A percentile compares a stretch with the other conserved stretches of the same genome.
Evolutionary conservation across 2,888 invertebrate genomes (phyloP).

Genomic region (Agrotis ipsilon): DNA sequence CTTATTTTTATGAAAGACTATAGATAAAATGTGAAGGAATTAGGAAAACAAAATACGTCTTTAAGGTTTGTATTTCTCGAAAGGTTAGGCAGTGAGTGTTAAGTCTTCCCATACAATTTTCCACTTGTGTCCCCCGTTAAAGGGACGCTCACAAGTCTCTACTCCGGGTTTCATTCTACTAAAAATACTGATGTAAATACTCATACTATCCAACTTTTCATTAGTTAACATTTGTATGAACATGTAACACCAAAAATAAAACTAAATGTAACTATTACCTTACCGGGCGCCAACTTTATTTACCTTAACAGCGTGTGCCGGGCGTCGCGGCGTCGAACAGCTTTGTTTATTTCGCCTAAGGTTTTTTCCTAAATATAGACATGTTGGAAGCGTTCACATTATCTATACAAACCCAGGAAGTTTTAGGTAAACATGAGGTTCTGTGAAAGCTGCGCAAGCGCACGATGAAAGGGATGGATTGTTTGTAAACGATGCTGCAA

Average conservation of each 20-base stretch:
- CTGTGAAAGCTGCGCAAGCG: constrained; percentile 73
- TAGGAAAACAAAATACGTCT: not conserved
- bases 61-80: not conserved
- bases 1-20: not conserved
- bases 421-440: constrained; percentile 78
- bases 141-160: not conserved
- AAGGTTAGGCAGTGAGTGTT: not conserved
- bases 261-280: constrained; percentile 35
- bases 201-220: not conserved
- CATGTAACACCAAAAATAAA: constrained; percentile 28
- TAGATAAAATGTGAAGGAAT: not conserved
- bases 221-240: constrained; percentile 8
- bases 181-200: not conserved
- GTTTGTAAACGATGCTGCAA: constrained; percentile 69
- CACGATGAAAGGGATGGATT: constrained; percentile 72
- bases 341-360: constrained; percentile 55
- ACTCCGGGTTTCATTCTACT: not conserved
- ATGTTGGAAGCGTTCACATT: constrained; percentile 61
- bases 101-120: not conserved
- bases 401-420: constrained; percentile 75
- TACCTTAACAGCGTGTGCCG: constrained; percentile 14
- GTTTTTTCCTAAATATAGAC: constrained; percentile 68
- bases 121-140: not conserved
- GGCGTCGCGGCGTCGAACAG: constrained; percentile 17
- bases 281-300: constrained; percentile 34